Base-by-base conservation (phyloP, 2,888 invertebrate genomes). In the Eristalinus sepulchralis region DNA sequence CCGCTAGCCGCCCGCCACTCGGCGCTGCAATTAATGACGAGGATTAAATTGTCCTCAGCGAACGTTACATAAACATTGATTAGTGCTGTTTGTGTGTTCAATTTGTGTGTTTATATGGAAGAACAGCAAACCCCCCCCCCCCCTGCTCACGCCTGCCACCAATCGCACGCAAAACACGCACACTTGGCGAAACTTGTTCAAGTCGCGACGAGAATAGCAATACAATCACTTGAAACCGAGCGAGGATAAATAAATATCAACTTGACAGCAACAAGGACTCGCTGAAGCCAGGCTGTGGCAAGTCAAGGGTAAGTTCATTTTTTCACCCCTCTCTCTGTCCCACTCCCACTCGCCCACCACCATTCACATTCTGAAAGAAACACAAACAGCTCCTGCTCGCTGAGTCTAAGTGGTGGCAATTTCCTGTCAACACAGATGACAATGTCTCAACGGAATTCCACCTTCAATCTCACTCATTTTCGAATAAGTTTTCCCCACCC, bases 41-140 rank as follows among this genome's bases (percentile, higher is more conserved):
- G 63, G 68, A 82, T 81, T 85, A 85, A 33, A 36, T 68, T 62
- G 76, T 64, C 68, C 72, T 70, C 17, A 10, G 71, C 81, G 36
- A 34, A 31, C 67, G 72, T 70, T 78, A 73, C 66, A 82, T 82
- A 82, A 86, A 86, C 85, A 86, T 82, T 82, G 78, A 82, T 86
- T 82, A 86, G 70, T 82, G 82, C 60, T 86, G 77, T 82, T 77
- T 85, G 77, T 85, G 67, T 72, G 68, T 84, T 81, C 71, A 71
- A 80, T 71, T 81, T 81, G 76, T 84, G 36, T 73, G 78, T 82
- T 82, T 82, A 60, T 75, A 77, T 60, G 53, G 47, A 60, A 64
- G 55, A 70, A 33, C 57, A 53, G 66, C 53, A 64, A 13, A 5
- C 6, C 1, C 5, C 39, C n/a, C 13, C 39, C 5, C 13, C 8